These are phyloP conservation scores for Spodoptera picta DNA, from an alignment of 2,888 invertebrate species.

Conservation along the genomic window DNA sequence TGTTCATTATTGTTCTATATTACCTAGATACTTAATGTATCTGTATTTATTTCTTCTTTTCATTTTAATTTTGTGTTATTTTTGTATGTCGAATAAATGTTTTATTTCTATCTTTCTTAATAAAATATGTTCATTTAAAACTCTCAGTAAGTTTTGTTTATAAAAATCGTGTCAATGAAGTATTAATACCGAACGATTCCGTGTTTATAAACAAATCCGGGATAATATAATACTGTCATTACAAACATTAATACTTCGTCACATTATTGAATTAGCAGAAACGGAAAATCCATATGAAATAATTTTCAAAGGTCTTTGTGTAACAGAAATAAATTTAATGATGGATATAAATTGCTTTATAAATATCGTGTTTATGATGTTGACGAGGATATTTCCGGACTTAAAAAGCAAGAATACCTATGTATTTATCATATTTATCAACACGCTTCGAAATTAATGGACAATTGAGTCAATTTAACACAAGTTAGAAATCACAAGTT, in stretches of 20 bases:
- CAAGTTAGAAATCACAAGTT: too few relatives aligned
- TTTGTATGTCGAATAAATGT: too few relatives aligned
- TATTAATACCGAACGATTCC: slow-evolving; percentile 1
- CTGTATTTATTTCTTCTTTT: too few relatives aligned
- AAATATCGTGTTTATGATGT: slow-evolving; percentile 3
- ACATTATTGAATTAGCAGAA: slow-evolving; percentile 6
- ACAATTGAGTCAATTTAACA: too few relatives aligned
- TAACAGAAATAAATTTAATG: not conserved
- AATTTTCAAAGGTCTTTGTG: slow-evolving; percentile 6
- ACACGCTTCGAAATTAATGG: too few relatives aligned
- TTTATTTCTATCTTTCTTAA: not conserved
- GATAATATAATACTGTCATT: slow-evolving; percentile 3
- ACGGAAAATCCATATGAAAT: not conserved
- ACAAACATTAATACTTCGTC: slow-evolving; percentile 7
- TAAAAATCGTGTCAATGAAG: not conserved
- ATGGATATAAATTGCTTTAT: slow-evolving; percentile 10
- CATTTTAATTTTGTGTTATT: too few relatives aligned
- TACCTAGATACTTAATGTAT: too few relatives aligned
- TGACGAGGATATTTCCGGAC: not conserved
- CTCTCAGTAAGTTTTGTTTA: not conserved
- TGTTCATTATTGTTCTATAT: too few relatives aligned
- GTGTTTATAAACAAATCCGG: not conserved
- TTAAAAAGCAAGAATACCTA: too few relatives aligned
- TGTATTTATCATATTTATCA: too few relatives aligned
- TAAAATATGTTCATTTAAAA: slow-evolving; percentile 8